Percentiles rank a stretch among this genome's conserved stretches.
These are phyloP conservation scores for Matsumyia berberina DNA, from an alignment of 2,888 invertebrate species.

Conservation along the genomic window DNA sequence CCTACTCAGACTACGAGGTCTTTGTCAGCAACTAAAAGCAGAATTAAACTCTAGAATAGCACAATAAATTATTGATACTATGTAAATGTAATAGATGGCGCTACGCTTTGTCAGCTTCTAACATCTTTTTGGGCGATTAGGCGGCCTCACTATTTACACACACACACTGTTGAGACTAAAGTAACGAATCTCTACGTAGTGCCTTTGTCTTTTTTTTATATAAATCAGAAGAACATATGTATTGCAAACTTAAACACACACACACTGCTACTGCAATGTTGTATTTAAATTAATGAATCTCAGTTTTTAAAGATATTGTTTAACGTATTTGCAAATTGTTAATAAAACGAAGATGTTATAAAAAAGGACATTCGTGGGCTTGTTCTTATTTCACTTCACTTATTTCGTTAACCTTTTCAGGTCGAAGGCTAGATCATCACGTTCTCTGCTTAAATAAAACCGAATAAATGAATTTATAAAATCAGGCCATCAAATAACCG, in stretches of 20 bases:
- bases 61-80: slow-evolving; percentile 54
- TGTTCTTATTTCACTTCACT: too few relatives aligned
- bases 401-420: too few relatives aligned
- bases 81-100: slow-evolving; percentile 13
- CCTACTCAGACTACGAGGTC: slow-evolving; percentile 92
- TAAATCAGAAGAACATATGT: background rate
- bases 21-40: slow-evolving; percentile 84
- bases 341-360: slow-evolving; percentile 26
- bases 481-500: too few relatives aligned
- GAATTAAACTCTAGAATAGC: slow-evolving; percentile 33
- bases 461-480: too few relatives aligned
- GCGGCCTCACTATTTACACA: background rate
- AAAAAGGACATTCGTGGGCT: background rate
- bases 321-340: slow-evolving; percentile 40
- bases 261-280: slow-evolving; percentile 28
- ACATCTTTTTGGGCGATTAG: slow-evolving; percentile 24
- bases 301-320: slow-evolving; percentile 14
- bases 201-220: slow-evolving; percentile 12
- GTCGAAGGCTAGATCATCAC: too few relatives aligned
- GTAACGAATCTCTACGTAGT: slow-evolving; percentile 53
- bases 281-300: slow-evolving; percentile 35
- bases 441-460: too few relatives aligned
- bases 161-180: slow-evolving; percentile 12
- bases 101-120: slow-evolving; percentile 40
- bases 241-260: slow-evolving; percentile 13